Base-by-base conservation (phyloP, 2,888 invertebrate species). In the Caenorhabditis panamensis region DNA sequence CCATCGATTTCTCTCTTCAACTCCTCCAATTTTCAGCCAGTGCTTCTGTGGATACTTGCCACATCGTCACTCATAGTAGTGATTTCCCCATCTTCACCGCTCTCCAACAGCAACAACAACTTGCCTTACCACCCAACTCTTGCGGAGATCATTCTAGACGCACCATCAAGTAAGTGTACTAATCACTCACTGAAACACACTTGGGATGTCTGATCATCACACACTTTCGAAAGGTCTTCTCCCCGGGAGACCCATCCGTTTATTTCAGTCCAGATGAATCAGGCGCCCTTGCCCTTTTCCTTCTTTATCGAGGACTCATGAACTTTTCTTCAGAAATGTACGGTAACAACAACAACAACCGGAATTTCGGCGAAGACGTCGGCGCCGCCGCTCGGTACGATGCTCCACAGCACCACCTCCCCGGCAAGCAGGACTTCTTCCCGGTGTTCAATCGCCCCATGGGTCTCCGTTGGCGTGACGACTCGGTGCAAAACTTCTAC, bases 381-480 rank as follows among this genome's bases (percentile, higher is more conserved):
- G 26, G n/a, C n/a, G n/a, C 8, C 22, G 31, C 13, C 31, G 28
- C 24, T 5, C 54, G 28, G 16, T 58, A 58, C 37, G 36, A 58
- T 11, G 37, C 58, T 36, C 58, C 37, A 9, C 41, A 41, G 11
- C 36, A 36, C 41, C 5, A 6, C 9, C 31, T 31, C 5, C 41
- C 41, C 11, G 36, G 1, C 20, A 58, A 67, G n/a, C 20, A 26
- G 3, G 56, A 67, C 13, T 53, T 36, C 59, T 59, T 59, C 11
- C 61, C 61, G 36, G 18, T 22, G 5, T 72, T 62, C 62, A 18
- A 51, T 20, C 72, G 79, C 13, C 79, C 63, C 11, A 59, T 53
- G 58, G 79, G 79, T 31, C 61, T 79, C 16, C 73, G 79, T 47
- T 82, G 66, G 66, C 62, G 82, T 49, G 82, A 81, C 58, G 84